Percentiles rank a stretch among this genome's conserved stretches.
Evolutionary conservation across 2,797 vertebrate genomes (phyloP).

Genomic region (Centropyge bicolor): DNA sequence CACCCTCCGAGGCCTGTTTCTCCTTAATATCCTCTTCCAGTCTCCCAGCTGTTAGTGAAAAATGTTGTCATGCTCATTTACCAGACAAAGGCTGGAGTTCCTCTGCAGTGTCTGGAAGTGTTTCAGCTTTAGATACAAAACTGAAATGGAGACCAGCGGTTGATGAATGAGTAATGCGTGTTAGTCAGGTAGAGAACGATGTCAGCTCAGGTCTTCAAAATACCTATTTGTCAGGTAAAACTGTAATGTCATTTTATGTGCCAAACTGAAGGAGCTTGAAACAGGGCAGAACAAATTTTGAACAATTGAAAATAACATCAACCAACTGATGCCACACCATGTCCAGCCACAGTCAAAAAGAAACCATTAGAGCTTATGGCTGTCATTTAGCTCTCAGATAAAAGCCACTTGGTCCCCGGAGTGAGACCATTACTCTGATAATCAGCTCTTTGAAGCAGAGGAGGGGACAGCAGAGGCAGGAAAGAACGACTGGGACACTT

Average conservation of each 20-base stretch:
- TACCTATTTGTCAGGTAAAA: not conserved
- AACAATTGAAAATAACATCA: not conserved
- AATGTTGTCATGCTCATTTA: conserved; percentile 43
- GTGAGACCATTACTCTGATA: conserved; percentile 67
- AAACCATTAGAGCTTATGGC: conserved; percentile 42
- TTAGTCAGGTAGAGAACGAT: conserved; percentile 18
- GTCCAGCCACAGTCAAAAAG: conserved; percentile 17
- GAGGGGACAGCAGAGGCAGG: conserved; percentile 62
- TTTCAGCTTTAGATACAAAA: conserved; percentile 19
- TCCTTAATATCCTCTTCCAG: conserved; percentile 50
- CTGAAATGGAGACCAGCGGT: conserved; percentile 22
- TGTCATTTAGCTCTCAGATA: conserved; percentile 62
- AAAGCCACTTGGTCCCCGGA: conserved; percentile 59
- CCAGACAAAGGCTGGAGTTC: conserved; percentile 12
- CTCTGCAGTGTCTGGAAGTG: conserved; percentile 37
- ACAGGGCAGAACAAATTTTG: not conserved
- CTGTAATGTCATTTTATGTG: not conserved
- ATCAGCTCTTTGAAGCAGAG: conserved; percentile 78
- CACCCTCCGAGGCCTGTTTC: conserved; percentile 46
- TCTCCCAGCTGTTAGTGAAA: conserved; percentile 24
- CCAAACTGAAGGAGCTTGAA: not conserved
- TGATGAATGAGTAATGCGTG: not conserved
- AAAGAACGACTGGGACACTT: conserved; percentile 70
- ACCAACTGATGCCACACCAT: not conserved
- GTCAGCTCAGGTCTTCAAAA: conserved; percentile 1